These are phyloP conservation scores for Netelia virgata DNA, from an alignment of 2,888 invertebrate genomes.

Conservation along the genomic window DNA sequence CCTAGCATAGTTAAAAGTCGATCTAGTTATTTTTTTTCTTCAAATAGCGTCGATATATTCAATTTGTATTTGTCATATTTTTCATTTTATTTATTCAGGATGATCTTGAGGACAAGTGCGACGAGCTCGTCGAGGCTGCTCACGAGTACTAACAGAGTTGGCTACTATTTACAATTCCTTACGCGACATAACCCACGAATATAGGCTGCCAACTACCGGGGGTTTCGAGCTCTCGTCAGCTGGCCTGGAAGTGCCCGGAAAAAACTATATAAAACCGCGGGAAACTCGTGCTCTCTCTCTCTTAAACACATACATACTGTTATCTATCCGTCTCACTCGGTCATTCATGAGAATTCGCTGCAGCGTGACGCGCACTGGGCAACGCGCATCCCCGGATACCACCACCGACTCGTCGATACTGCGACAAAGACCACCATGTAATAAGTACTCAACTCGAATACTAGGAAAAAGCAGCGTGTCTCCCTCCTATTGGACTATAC, in stretches of 20 bases:
- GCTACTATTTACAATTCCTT: too few relatives aligned
- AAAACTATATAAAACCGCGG: slow-evolving; percentile 53
- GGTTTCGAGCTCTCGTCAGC: slow-evolving; percentile 25
- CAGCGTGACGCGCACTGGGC: slow-evolving; percentile 58
- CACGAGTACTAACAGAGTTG: slow-evolving; percentile 67
- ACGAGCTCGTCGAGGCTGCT: slow-evolving; percentile 88
- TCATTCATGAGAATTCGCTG: slow-evolving; percentile 39
- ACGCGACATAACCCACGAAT: background rate
- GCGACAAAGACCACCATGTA: slow-evolving; percentile 45
- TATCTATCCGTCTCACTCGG: slow-evolving; percentile 18
- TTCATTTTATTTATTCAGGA: slow-evolving; percentile 86
- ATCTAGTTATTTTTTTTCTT: background rate
- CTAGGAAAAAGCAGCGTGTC: slow-evolving; percentile 30
- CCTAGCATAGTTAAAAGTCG: too few relatives aligned
- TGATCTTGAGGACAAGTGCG: slow-evolving; percentile 93
- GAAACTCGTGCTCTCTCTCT: slow-evolving; percentile 40
- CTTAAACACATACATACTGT: background rate
- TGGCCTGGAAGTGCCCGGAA: slow-evolving; percentile 40
- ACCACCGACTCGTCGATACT: slow-evolving; percentile 66
- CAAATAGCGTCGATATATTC: background rate
- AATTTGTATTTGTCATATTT: slow-evolving; percentile 5
- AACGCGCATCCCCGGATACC: slow-evolving; percentile 68
- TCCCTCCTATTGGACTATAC: background rate
- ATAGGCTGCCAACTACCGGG: slow-evolving; percentile 27
- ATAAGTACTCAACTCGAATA: slow-evolving; percentile 56